These are phyloP conservation scores for Rhabdornis inornatus DNA, from an alignment of 2,113 vertebrate species.

Conservation along the genomic window DNA sequence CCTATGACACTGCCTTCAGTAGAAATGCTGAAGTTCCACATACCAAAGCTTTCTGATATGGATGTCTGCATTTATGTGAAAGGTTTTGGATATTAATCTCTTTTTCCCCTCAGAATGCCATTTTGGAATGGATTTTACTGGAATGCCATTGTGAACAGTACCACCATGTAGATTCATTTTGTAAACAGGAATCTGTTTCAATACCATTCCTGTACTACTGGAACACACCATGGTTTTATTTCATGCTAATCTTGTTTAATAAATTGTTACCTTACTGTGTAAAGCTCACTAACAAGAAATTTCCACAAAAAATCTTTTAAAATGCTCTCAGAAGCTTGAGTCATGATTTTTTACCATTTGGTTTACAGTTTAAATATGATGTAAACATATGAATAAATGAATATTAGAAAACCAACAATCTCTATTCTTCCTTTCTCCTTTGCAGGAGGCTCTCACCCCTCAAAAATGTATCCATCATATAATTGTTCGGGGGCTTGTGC, in stretches of 20 bases:
- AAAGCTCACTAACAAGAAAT: background rate
- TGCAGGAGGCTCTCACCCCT: constrained; percentile 87
- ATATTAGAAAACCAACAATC: background rate
- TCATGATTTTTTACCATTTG: background rate
- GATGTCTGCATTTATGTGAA: background rate
- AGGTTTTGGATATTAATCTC: background rate
- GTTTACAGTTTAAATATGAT: background rate
- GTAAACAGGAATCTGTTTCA: background rate
- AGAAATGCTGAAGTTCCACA: background rate
- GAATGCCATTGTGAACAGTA: background rate
- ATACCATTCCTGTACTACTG: background rate
- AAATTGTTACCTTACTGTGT: background rate
- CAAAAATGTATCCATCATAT: constrained; percentile 87
- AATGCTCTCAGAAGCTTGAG: background rate
- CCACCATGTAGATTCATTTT: background rate
- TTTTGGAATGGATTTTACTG: background rate
- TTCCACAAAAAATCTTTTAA: background rate
- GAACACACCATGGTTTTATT: background rate
- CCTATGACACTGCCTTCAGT: background rate
- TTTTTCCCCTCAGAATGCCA: background rate
- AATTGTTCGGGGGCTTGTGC: constrained; percentile 89
- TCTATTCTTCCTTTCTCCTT: background rate
- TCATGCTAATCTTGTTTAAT: background rate
- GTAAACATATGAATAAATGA: background rate
- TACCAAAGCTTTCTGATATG: background rate